Evolutionary conservation across 2,113 vertebrate genomes (phyloP).

Genomic region (Pungitius pungitius): DNA sequence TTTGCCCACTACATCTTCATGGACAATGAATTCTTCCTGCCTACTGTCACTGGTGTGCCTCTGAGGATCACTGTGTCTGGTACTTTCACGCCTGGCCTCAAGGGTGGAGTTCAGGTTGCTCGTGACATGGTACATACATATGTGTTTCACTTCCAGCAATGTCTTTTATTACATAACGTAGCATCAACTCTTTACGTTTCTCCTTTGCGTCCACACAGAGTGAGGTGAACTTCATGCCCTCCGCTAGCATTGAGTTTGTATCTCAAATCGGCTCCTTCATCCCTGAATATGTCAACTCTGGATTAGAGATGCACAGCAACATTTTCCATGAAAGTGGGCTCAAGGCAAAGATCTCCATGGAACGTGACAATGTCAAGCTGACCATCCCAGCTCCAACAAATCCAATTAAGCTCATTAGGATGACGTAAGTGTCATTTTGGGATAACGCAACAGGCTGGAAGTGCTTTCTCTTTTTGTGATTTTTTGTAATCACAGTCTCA

Average conservation of each 20-base stretch:
- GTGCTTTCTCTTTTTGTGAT: background rate
- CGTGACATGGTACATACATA: constrained; percentile 78
- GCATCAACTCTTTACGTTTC: constrained; percentile 23
- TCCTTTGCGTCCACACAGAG: constrained; percentile 71
- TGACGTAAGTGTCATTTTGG: constrained; percentile 78
- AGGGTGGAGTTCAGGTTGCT: constrained; percentile 81
- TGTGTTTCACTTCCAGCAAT: background rate
- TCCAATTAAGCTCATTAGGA: constrained; percentile 84
- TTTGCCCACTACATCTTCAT: constrained; percentile 96
- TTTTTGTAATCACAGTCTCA: background rate
- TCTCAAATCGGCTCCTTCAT: constrained; percentile 85
- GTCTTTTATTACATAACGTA: background rate
- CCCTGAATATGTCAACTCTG: constrained; percentile 85
- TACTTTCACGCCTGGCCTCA: constrained; percentile 86
- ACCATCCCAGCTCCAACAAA: constrained; percentile 82
- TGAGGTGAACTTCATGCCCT: constrained; percentile 87
- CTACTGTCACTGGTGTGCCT: constrained; percentile 89
- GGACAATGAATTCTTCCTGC: constrained; percentile 93
- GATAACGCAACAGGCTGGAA: background rate
- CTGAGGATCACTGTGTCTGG: constrained; percentile 90
- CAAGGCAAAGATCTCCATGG: constrained; percentile 77
- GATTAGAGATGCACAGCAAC: constrained; percentile 88
- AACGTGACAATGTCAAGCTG: constrained; percentile 81
- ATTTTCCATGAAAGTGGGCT: constrained; percentile 89
- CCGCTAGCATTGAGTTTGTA: constrained; percentile 87